Conservation (phyloP, 2,797 vertebrate genomes). For the Chiroxiphia lanceolata region DNA sequence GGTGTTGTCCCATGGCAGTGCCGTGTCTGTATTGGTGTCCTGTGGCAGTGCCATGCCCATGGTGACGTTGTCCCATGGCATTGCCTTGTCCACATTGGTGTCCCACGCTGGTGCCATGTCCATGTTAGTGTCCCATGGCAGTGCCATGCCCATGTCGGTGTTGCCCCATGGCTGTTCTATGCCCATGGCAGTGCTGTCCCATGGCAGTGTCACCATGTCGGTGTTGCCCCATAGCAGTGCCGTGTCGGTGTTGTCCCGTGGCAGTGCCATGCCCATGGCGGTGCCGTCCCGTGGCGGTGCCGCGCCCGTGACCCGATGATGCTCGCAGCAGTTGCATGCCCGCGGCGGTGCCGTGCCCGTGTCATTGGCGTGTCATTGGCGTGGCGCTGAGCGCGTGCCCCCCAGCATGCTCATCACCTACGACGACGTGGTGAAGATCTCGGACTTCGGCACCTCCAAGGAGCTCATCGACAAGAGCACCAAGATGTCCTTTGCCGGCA, state of each 20-base stretch:
- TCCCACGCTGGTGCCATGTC: not conserved
- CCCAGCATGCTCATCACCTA: slow-evolving; percentile 96
- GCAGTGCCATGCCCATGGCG: not conserved
- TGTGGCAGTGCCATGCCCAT: not conserved
- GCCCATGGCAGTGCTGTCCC: not conserved
- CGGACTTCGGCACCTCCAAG: slow-evolving; percentile 96
- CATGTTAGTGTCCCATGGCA: not conserved
- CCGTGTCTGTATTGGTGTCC: not conserved
- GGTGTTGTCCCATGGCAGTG: not conserved
- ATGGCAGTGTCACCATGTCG: too few species aligned
- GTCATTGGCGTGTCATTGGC: not conserved
- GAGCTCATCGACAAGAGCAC: slow-evolving; percentile 97
- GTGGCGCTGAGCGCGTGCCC: not conserved
- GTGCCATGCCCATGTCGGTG: not conserved
- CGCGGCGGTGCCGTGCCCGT: not conserved
- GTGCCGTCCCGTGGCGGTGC: not conserved
- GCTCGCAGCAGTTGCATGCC: not conserved
- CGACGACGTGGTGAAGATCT: slow-evolving; percentile 97
- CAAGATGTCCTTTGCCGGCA: slow-evolving; percentile 98
- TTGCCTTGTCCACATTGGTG: rapidly evolving
- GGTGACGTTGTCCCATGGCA: not conserved
- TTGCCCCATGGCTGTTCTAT: too few species aligned
- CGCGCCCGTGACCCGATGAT: not conserved
- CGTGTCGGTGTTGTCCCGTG: not conserved
- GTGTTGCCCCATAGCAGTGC: too few species aligned